Conservation (phyloP, 2,797 vertebrate species). For the Cuculus canorus region DNA sequence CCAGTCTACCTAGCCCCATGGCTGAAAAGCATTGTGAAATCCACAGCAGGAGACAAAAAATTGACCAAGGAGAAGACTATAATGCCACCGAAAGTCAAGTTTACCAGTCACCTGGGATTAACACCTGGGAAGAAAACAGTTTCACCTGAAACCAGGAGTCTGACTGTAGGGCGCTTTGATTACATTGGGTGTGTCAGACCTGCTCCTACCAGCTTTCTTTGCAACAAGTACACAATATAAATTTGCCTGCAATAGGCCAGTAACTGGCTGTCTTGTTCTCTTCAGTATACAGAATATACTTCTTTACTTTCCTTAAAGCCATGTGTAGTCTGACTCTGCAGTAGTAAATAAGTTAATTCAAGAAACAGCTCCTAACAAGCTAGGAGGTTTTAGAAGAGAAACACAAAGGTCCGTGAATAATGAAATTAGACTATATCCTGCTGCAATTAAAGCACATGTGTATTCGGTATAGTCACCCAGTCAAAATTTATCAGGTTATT, state of each 20-base stretch:
- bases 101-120: neutral
- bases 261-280: neutral
- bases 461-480: neutral
- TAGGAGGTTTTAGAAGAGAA: neutral
- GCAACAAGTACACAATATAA: neutral
- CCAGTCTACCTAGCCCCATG: neutral
- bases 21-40: neutral
- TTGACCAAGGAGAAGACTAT: neutral
- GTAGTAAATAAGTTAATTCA: neutral
- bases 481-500: neutral
- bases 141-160: conserved; percentile 17
- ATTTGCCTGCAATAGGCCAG: neutral
- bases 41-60: neutral
- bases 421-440: neutral
- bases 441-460: neutral
- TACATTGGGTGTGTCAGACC: conserved; percentile 11
- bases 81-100: neutral
- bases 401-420: neutral
- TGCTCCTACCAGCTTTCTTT: neutral
- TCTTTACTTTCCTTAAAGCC: neutral
- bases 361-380: neutral
- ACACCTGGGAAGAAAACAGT: neutral
- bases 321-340: neutral
- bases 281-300: neutral
- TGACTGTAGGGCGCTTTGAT: neutral